phyloP scores from a whole-genome alignment of 1,140 invertebrate species.

The Brachionus koreanus region DNA sequence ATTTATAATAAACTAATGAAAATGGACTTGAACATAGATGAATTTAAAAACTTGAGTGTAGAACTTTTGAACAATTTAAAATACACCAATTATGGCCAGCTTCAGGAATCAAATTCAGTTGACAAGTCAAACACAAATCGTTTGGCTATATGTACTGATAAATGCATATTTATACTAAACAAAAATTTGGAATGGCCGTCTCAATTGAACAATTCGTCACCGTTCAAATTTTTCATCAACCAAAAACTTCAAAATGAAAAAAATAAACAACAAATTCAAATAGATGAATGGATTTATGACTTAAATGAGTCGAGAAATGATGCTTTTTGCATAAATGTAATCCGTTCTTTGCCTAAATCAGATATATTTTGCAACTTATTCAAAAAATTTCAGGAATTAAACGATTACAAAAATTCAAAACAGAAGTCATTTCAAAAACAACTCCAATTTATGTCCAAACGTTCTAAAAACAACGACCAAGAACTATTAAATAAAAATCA shows the following conservation, averaged over 20 bases:
- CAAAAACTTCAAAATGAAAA: not conserved
- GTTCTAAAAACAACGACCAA: not conserved
- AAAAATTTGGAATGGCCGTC: constrained; percentile 24
- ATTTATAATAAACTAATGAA: not conserved
- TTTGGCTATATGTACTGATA: constrained; percentile 10
- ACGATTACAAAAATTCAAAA: not conserved
- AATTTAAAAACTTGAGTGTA: not conserved
- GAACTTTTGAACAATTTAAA: constrained; percentile 14
- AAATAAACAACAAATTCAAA: not conserved
- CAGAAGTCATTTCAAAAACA: constrained; percentile 14
- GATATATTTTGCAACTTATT: not conserved
- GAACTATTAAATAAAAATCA: not conserved
- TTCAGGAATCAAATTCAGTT: not conserved
- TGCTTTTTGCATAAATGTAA: not conserved
- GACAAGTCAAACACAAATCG: not conserved
- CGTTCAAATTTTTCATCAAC: constrained; percentile 35
- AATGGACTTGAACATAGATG: not conserved
- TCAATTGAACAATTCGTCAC: not conserved
- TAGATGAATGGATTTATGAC: constrained; percentile 23
- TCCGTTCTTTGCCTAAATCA: not conserved
- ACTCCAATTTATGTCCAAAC: not conserved
- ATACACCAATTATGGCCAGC: not conserved
- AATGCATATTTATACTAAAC: not conserved
- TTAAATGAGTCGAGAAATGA: constrained; percentile 2
- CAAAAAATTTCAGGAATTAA: not conserved